These are phyloP conservation scores for Meles meles DNA, from an alignment of 2,113 vertebrate species.

Conservation along the genomic window DNA sequence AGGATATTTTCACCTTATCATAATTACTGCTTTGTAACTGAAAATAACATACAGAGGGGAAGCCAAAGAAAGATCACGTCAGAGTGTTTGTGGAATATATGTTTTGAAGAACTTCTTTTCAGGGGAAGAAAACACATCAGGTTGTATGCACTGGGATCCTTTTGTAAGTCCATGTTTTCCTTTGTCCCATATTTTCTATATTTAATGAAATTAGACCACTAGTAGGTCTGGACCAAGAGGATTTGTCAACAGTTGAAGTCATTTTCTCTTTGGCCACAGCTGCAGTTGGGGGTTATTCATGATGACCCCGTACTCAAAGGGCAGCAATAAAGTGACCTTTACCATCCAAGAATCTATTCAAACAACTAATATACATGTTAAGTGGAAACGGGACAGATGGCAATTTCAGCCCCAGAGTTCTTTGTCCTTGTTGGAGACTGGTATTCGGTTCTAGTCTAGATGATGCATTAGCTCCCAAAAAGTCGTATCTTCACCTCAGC, in stretches of 20 bases:
- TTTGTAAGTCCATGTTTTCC: slow-evolving; percentile 4
- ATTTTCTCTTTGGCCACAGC: slow-evolving; percentile 69
- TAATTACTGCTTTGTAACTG: neutral
- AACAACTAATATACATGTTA: slow-evolving; percentile 67
- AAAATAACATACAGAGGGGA: neutral
- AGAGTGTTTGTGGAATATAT: neutral
- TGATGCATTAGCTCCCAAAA: neutral
- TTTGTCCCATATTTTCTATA: slow-evolving; percentile 52
- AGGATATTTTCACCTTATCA: neutral
- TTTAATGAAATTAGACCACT: slow-evolving; percentile 53
- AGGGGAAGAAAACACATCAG: neutral
- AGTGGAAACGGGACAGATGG: slow-evolving; percentile 63
- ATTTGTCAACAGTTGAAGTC: slow-evolving; percentile 64
- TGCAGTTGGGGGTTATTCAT: slow-evolving; percentile 51
- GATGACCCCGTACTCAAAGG: slow-evolving; percentile 52
- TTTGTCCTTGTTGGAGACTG: neutral
- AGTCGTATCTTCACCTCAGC: neutral
- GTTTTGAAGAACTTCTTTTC: neutral
- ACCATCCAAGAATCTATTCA: slow-evolving; percentile 58
- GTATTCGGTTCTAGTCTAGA: neutral
- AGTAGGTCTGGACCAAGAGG: slow-evolving; percentile 55
- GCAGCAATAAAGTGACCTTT: slow-evolving; percentile 61
- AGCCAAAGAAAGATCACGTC: neutral
- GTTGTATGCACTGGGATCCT: neutral
- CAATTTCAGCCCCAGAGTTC: neutral